A percentile compares a stretch with the other conserved stretches of the same genome.
Evolutionary conservation across 1,140 invertebrate species (phyloP).

Genomic region (Eriosoma lanigerum): DNA sequence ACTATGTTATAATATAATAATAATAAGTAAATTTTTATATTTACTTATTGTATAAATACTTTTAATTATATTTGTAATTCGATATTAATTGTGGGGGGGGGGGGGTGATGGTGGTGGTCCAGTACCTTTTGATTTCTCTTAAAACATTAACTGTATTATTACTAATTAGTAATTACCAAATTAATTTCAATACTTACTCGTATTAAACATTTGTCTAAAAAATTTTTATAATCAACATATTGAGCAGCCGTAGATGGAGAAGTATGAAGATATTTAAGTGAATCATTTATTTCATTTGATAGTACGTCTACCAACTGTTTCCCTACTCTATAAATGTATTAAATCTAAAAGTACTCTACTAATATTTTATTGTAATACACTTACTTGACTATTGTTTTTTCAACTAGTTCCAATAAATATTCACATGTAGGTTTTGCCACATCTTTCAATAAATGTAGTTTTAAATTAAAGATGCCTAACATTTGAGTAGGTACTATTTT

Average conservation of each 20-base stretch:
- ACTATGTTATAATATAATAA: too few relatives aligned
- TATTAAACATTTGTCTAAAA: constrained; percentile 13
- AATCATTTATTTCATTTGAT: constrained; percentile 28
- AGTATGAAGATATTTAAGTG: constrained; percentile 12
- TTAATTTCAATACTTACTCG: too few relatives aligned
- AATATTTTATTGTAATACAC: not conserved
- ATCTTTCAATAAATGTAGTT: constrained; percentile 28
- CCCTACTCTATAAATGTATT: not conserved
- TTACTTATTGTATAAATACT: too few relatives aligned
- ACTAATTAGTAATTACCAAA: too few relatives aligned
- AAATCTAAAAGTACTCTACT: too few relatives aligned
- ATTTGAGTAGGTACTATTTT: constrained; percentile 10
- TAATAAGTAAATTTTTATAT: too few relatives aligned
- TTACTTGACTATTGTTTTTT: constrained; percentile 27
- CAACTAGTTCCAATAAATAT: constrained; percentile 17
- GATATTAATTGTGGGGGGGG: too few relatives aligned
- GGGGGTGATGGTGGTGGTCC: too few relatives aligned
- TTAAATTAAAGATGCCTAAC: constrained; percentile 22
- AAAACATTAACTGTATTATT: too few relatives aligned
- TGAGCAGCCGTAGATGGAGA: not conserved
- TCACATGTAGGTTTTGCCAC: not conserved
- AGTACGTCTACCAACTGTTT: constrained; percentile 21
- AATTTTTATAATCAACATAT: constrained; percentile 35
- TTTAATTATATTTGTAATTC: too few relatives aligned
- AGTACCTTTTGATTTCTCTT: too few relatives aligned